These are phyloP conservation scores for Drosophila ezoana DNA, from an alignment of 2,888 invertebrate species.

Conservation along the genomic window DNA sequence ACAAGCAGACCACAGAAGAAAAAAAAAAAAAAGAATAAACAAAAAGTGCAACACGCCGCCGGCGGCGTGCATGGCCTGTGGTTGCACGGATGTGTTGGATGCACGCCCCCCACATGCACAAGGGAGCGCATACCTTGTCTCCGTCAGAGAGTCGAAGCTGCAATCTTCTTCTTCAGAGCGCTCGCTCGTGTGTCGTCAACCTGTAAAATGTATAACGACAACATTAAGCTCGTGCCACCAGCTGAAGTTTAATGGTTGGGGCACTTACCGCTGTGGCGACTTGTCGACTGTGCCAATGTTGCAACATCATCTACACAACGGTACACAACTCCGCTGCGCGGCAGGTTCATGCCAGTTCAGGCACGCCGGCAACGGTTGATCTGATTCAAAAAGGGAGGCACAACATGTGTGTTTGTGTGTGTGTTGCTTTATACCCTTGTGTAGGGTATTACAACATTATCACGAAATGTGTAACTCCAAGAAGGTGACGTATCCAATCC, in stretches of 20 bases:
- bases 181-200: conserved; percentile 66
- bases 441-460: no score
- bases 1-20: conserved; percentile 4
- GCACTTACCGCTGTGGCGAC: conserved; percentile 43
- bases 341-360: conserved; percentile 74
- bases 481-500: no score
- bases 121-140: conserved; percentile 26
- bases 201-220: conserved; percentile 80
- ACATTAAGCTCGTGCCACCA: conserved; percentile 79
- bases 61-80: conserved; percentile 68
- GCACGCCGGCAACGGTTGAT: conserved; percentile 59
- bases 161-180: conserved; percentile 9
- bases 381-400: conserved; percentile 56
- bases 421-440: neutral
- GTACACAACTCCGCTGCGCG: conserved; percentile 52
- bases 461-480: no score
- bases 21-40: conserved; percentile 3
- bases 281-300: conserved; percentile 45
- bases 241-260: conserved; percentile 52
- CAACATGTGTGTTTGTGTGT: conserved; percentile 1
- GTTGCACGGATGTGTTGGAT: conserved; percentile 53
- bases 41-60: conserved; percentile 49
- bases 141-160: conserved; percentile 12
- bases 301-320: conserved; percentile 68
- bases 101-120: conserved; percentile 61